Conservation (phyloP, 2,888 invertebrate species). For the Thecophora atra region DNA sequence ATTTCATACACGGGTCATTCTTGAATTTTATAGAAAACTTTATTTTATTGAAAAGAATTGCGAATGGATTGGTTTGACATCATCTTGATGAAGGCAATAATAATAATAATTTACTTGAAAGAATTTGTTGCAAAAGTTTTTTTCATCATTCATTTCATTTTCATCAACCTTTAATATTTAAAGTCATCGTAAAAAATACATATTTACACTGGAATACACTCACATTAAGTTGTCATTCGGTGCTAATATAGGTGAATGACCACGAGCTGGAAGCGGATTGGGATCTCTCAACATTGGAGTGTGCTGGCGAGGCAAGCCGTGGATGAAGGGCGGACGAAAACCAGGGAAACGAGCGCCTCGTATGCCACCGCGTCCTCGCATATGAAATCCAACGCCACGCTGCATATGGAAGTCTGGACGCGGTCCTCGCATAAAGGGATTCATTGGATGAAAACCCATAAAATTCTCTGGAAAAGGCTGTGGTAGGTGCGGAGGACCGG, state of each 20-base stretch:
- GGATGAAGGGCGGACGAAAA: conserved; percentile 52
- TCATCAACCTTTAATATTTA: too few relatives aligned
- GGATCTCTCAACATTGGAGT: conserved; percentile 38
- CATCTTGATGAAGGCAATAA: too few relatives aligned
- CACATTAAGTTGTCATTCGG: conserved; percentile 46
- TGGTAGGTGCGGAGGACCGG: conserved; percentile 37
- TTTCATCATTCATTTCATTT: too few relatives aligned
- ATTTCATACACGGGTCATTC: too few relatives aligned
- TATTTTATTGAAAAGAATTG: too few relatives aligned
- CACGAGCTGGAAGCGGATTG: conserved; percentile 44
- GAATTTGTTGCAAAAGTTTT: too few relatives aligned
- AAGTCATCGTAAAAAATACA: background rate
- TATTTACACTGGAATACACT: conserved; percentile 32
- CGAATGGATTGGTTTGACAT: too few relatives aligned
- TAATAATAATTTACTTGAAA: too few relatives aligned
- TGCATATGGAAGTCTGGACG: conserved; percentile 51
- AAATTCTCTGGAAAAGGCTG: conserved; percentile 42
- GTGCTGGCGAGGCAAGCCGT: conserved; percentile 42
- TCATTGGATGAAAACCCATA: conserved; percentile 49
- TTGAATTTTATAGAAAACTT: too few relatives aligned
- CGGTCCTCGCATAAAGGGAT: conserved; percentile 48
- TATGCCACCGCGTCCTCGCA: conserved; percentile 50
- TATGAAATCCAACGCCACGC: conserved; percentile 51
- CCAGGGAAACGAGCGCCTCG: conserved; percentile 47
- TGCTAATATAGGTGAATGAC: conserved; percentile 48